A percentile compares a stretch with the other conserved stretches of the same genome.
Evolutionary conservation across 2,113 vertebrate species (phyloP).

Genomic region (Rhabdornis inornatus): DNA sequence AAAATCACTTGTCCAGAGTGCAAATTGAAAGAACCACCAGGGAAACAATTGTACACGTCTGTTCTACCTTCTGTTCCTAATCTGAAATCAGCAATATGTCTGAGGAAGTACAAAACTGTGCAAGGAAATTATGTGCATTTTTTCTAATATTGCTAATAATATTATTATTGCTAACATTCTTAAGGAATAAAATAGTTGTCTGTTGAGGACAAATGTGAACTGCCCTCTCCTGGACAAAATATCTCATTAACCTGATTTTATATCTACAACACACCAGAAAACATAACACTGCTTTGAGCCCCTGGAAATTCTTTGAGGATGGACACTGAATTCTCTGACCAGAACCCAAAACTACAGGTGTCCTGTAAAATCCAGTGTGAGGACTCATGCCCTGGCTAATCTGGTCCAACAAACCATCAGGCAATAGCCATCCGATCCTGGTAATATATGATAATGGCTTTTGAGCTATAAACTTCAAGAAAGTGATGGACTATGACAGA

Average conservation of each 20-base stretch:
- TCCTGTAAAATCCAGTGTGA: not conserved
- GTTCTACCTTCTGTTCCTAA: not conserved
- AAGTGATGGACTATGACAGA: not conserved
- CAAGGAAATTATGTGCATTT: not conserved
- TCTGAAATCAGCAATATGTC: not conserved
- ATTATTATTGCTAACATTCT: not conserved
- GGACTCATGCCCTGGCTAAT: not conserved
- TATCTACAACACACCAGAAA: not conserved
- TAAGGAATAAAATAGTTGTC: not conserved
- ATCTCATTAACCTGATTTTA: not conserved
- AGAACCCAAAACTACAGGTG: not conserved
- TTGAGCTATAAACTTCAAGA: not conserved
- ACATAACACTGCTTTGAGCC: not conserved
- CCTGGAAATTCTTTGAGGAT: not conserved
- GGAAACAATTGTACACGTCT: not conserved
- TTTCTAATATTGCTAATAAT: not conserved
- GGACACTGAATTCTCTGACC: not conserved
- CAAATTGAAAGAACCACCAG: not conserved
- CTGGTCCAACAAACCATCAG: not conserved
- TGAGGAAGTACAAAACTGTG: not conserved
- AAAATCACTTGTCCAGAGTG: not conserved
- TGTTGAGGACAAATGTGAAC: not conserved
- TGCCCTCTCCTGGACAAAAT: constrained; percentile 32
- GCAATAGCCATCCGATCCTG: not conserved
- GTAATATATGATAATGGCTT: not conserved